Percentiles rank a stretch among this genome's conserved stretches.
These are phyloP conservation scores for Clusia tigrina DNA, from an alignment of 2,888 invertebrate species.

Conservation along the genomic window DNA sequence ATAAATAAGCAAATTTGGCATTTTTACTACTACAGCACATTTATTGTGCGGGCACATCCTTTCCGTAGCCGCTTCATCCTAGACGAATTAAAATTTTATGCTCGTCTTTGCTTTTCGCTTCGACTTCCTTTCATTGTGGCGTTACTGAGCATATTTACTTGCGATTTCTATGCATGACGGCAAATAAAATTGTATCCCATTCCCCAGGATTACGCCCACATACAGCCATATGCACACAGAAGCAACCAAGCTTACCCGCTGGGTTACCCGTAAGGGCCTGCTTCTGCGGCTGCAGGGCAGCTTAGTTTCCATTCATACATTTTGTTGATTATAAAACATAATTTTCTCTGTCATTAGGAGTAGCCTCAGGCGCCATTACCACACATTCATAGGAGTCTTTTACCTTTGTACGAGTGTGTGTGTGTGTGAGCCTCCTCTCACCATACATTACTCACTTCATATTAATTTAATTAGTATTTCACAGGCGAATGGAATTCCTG, in stretches of 20 bases:
- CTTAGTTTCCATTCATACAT: constrained; percentile 26
- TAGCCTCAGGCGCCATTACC: constrained; percentile 29
- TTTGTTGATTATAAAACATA: constrained; percentile 37
- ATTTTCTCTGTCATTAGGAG: constrained; percentile 21
- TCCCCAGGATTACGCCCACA: neutral
- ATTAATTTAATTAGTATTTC: constrained; percentile 35
- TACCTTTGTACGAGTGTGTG: constrained; percentile 21
- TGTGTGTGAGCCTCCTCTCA: constrained; percentile 13
- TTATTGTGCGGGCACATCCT: neutral
- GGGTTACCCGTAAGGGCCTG: too few relatives aligned
- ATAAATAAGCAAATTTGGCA: neutral
- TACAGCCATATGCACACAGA: neutral
- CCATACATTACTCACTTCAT: neutral
- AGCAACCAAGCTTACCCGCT: too few relatives aligned
- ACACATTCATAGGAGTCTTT: constrained; percentile 43
- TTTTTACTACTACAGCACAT: neutral
- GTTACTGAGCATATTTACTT: neutral
- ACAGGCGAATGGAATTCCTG: constrained; percentile 37
- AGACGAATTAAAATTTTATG: neutral
- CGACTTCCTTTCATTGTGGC: constrained; percentile 3
- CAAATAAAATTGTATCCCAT: constrained; percentile 8
- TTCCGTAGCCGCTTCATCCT: neutral
- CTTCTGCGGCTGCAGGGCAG: too few relatives aligned
- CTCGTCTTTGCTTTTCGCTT: constrained; percentile 2
- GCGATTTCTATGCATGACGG: constrained; percentile 7